A percentile compares a stretch with the other conserved stretches of the same genome.
These are phyloP conservation scores for Holacanthella duospinosa DNA, from an alignment of 2,888 invertebrate species.

Conservation along the genomic window DNA sequence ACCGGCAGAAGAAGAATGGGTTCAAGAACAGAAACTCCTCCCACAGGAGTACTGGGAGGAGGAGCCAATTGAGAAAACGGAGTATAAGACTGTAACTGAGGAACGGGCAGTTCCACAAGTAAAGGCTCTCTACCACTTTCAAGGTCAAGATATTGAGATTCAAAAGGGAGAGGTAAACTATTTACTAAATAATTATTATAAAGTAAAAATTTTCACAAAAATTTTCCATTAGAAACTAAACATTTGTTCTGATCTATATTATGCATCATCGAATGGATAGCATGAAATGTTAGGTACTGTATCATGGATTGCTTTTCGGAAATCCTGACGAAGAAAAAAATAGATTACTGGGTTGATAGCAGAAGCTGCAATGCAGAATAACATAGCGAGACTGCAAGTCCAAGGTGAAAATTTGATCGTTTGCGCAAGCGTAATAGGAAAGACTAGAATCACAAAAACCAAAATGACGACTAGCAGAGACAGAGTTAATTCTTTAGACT, in stretches of 20 bases:
- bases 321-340: neutral
- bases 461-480: neutral
- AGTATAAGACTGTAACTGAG: conserved; percentile 75
- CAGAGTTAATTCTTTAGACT: neutral
- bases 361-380: neutral
- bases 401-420: neutral
- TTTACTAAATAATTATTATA: too few relatives aligned
- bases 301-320: neutral
- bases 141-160: conserved; percentile 84
- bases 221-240: neutral
- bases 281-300: neutral
- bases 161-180: conserved; percentile 64
- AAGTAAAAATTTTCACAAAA: too few relatives aligned
- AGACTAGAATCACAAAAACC: neutral
- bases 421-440: neutral
- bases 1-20: conserved; percentile 53
- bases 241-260: neutral
- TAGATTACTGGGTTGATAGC: neutral
- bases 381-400: neutral
- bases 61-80: conserved; percentile 71
- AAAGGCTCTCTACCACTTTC: conserved; percentile 67
- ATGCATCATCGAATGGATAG: neutral
- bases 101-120: conserved; percentile 79
- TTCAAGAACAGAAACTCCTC: conserved; percentile 67
- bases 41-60: conserved; percentile 90